Base-by-base conservation (phyloP, 2,113 vertebrate species). In the Takifugu bimaculatus region DNA sequence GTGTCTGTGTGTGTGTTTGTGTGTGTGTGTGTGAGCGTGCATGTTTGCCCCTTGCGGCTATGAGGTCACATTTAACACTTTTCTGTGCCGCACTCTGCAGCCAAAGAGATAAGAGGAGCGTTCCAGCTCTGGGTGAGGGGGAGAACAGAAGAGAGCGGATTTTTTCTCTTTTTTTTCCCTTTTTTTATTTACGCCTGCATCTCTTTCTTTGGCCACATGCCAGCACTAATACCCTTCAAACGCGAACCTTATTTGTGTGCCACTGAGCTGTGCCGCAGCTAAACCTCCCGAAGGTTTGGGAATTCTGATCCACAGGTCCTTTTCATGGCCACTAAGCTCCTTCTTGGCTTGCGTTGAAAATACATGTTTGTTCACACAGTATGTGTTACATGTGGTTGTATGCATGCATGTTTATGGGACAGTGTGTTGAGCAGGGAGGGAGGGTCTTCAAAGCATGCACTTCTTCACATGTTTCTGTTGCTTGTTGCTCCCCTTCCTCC, bases 271-370 rank as follows among this genome's bases (percentile, higher is more conserved):
- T 65, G 66, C 53, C 71, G 47, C 1, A 26, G 56, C 70, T 64
- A 56, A 64, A 53, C 69, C 74, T 81, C 67, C 70, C 70, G 47
- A 65, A 79, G 68, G 63, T 71, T 58, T 45, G 29, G 13, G 44
- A 60, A 72, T 82, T 89, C 77, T 82, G 68, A 81, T 81, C 77
- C 74, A 63, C 70, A 73, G 49, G 69, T 63, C 69, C 63, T 75
- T 87, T 83, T 89, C 68, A 68, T 80, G 65, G 61, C 52, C 59
- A n/a, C 61, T 70, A 60, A 69, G 20, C 51, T 60, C 45, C 45
- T 48, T 14, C 15, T 2, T 48, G 45, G 13, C 45, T 48, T 48
- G 45, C 20, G 20, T 20, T 48, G 45, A 5, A 48, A 15, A n/a
- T 48, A 3, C 35, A 10, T 45, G 44, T 48, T n/a, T 14, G n/a